Evolutionary conservation across 1,140 invertebrate species (phyloP), one percentile per base, ranked within the genome.

Genomic region (Papilio xuthus): DNA sequence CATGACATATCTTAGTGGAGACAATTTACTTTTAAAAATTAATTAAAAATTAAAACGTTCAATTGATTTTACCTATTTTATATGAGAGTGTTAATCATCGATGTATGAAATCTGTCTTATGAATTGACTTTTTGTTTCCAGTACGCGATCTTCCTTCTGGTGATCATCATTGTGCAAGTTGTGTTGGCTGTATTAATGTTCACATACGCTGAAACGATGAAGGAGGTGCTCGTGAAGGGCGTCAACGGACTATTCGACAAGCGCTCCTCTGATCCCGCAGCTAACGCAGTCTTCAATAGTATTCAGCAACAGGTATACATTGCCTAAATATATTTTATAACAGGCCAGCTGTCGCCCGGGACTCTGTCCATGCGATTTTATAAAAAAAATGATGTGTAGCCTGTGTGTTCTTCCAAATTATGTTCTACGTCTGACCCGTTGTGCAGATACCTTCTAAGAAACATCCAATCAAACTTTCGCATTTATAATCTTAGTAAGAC

Each of bases 121-220:
- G 28, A 13, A 28, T 12, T 67, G 26, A 67, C 42, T 78, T 82
- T 83, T 83, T 71, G 41, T 69, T 92, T 94, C 23, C 84, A 96
- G 96, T 96, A 96, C 87, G 95, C 96, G 3, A 93, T 96, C 79
- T 94, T 96, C 85, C 86, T 96, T 78, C 92, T 96, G 69, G 94
- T 96, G 72, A 91, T 96, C 53, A 95, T 96, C 86, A 94, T 96
- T 71, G 90, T 95, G 28, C 96, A 96, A 94, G 93, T 96, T 60
- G 94, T 95, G 1, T 83, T 96, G 41, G 95, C 94, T 0, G 93
- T 95, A 2, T 95, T 95, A 28, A 90, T 95, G 70, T 96, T 96
- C 90, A 88, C 94, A 15, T 94, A 95, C 83, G 92, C 90, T 18
- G 93, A 94, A 37, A 92, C 88, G 72, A 92, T 95, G 84, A 91